Percentiles rank a stretch among this genome's conserved stretches.
These are phyloP conservation scores for Physella acuta DNA, from an alignment of 1,140 invertebrate species.

Conservation along the genomic window DNA sequence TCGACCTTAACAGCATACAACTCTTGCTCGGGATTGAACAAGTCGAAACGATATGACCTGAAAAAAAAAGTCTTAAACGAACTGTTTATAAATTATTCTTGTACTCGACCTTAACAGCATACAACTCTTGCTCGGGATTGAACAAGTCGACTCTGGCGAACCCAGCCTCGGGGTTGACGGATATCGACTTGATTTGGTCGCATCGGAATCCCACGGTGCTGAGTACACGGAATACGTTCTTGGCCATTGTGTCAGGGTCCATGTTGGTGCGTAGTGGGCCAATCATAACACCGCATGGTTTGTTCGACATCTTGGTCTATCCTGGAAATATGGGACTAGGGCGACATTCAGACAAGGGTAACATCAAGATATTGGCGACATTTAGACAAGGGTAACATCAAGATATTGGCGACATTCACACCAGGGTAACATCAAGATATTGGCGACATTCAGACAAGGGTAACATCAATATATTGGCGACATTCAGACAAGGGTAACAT, in stretches of 20 bases:
- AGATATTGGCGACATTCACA: not conserved
- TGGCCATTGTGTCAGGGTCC: not conserved
- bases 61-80: no score
- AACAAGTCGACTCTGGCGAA: conserved; percentile 9
- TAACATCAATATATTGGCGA: not conserved
- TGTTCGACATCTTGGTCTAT: not conserved
- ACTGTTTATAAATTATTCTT: no score
- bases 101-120: no score
- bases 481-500: no score
- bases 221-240: not conserved
- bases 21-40: not conserved
- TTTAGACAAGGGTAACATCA: not conserved
- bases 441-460: not conserved
- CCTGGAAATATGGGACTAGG: not conserved
- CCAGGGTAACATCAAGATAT: no score
- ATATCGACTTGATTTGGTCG: not conserved
- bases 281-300: not conserved
- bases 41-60: no score
- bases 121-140: not conserved
- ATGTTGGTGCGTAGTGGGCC: not conserved
- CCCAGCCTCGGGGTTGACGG: not conserved
- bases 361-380: not conserved
- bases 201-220: not conserved
- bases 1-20: conserved; percentile 11
- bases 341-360: not conserved